Conservation (phyloP, 2,888 invertebrate species). For the Baccha elongata region DNA sequence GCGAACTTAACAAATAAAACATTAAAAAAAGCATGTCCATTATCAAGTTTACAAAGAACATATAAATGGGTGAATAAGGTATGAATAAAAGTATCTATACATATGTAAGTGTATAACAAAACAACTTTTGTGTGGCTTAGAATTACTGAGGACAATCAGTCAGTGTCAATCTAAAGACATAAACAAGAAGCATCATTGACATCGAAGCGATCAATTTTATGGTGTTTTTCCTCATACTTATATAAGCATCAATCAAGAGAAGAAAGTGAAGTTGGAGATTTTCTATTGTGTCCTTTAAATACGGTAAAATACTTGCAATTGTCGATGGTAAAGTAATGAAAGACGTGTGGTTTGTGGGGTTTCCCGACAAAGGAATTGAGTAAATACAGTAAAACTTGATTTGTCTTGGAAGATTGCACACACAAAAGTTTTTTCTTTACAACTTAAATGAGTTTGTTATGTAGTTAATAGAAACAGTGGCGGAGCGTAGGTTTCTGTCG, state of each 20-base stretch:
- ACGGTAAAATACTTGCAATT: constrained; percentile 17
- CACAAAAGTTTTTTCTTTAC: constrained; percentile 1
- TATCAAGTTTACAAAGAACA: constrained; percentile 3
- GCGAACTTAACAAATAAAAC: no score
- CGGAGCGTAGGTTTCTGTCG: no score
- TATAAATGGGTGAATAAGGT: background rate
- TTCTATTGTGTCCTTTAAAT: constrained; percentile 30
- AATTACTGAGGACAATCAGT: constrained; percentile 40
- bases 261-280: constrained; percentile 19
- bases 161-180: constrained; percentile 61
- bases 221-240: background rate
- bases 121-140: constrained; percentile 15
- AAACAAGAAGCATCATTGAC: constrained; percentile 58
- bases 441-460: constrained; percentile 8
- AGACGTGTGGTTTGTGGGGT: constrained; percentile 4
- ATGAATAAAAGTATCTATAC: no score
- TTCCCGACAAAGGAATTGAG: constrained; percentile 9
- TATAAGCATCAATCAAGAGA: constrained; percentile 35
- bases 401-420: constrained; percentile 6
- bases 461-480: no score
- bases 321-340: constrained; percentile 43
- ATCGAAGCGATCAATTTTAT: constrained; percentile 63
- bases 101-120: background rate
- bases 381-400: constrained; percentile 20
- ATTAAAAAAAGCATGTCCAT: constrained; percentile 29